phyloP scores from a whole-genome alignment of 2,113 vertebrate genomes.

The Actenoides lindsayi region DNA sequence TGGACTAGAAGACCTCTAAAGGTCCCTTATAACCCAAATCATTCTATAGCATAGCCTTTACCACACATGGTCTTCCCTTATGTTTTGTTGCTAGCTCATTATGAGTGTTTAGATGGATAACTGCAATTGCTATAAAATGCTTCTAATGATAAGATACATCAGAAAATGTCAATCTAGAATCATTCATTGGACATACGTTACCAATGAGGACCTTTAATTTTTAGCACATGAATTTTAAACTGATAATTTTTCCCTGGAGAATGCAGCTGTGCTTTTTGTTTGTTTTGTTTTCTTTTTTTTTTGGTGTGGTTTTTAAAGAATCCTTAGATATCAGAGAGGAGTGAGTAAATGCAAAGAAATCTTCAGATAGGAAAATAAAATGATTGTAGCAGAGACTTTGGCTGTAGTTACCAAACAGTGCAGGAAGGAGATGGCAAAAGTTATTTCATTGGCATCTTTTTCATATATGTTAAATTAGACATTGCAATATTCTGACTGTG shows the following conservation, averaged over 20 bases:
- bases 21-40: neutral
- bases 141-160: neutral
- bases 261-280: neutral
- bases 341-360: neutral
- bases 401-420: neutral
- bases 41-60: neutral
- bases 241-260: neutral
- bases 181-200: neutral
- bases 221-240: neutral
- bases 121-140: neutral
- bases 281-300: neutral
- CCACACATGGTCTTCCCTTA: rapidly evolving
- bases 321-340: neutral
- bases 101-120: neutral
- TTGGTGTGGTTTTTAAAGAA: neutral
- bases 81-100: neutral
- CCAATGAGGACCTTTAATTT: neutral
- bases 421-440: neutral
- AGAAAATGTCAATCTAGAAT: neutral
- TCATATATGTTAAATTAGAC: neutral
- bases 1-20: neutral
- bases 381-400: neutral
- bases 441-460: neutral
- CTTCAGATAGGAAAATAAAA: neutral
- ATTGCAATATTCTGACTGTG: neutral